Base-by-base conservation (phyloP, 2,113 vertebrate species). In the Marmota flaviventris region DNA sequence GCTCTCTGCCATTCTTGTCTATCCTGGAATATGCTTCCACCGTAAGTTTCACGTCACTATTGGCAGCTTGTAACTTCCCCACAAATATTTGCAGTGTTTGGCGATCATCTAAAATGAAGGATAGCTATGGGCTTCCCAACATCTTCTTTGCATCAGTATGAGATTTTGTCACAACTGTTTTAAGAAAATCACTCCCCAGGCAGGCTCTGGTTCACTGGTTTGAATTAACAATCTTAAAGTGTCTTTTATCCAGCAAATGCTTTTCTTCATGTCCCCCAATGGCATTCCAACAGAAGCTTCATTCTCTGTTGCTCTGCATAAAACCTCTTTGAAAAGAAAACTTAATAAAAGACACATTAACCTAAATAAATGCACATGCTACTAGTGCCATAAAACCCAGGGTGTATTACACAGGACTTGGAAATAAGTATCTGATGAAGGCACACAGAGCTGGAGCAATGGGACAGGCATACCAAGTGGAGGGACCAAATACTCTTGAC, bases 371-470 rank as follows among this genome's bases (percentile, higher is more conserved):
- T 20, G 13, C 63, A 25, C 65, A 81, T 11, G 70, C 85, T 76
- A 27, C 84, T 72, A 72, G 93, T 92, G 96, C 85, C 2, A 3
- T 92, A 89, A 73, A 97, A 97, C 5, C 82, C 88, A 13, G 51
- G 0, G 69, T 42, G 24, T 13, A 3, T 70, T 58, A 48, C 24
- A 24, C 12, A 56, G 67, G 75, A n/a, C 97, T 98, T 90, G 67
- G 97, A 98, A 97, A 98, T 95, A 96, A 96, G 96, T 53, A 95
- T 97, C 97, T 97, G 96, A 98, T 94, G 93, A 98, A 96, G 96
- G 24, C 69, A 72, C 32, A 67, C 17, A 91, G 93, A 98, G 85
- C 91, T 93, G 95, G 97, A 96, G 91, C 85, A 72, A 97, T 79
- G 82, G 97, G 96, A 94, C 96, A 63, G 2, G 88, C 96, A 95